Evolutionary conservation across 2,797 vertebrate genomes (phyloP).

Genomic region (Phrynocephalus vlangalii): DNA sequence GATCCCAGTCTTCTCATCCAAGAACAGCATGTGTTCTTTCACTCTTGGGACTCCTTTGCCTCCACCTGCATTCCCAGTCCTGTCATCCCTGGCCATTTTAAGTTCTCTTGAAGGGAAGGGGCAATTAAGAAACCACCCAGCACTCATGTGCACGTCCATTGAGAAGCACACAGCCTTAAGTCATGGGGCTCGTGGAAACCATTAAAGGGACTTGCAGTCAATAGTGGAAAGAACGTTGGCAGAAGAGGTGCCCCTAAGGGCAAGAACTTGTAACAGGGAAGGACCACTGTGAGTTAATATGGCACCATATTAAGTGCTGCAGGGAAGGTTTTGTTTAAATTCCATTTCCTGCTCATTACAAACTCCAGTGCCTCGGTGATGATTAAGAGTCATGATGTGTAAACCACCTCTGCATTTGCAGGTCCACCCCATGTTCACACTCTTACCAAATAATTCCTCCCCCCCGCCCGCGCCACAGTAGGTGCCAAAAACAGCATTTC

Average conservation of each 20-base stretch:
- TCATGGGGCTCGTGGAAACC: not conserved
- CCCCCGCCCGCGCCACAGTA: not conserved
- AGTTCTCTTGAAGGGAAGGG: not conserved
- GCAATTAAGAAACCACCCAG: not conserved
- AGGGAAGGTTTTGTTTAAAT: not conserved
- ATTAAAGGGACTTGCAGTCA: not conserved
- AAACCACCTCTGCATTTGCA: not conserved
- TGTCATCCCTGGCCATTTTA: not conserved
- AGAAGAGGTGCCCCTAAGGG: not conserved
- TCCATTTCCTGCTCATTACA: not conserved
- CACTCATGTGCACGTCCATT: no score
- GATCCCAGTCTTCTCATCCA: no score
- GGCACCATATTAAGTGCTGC: not conserved
- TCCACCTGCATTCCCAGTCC: no score
- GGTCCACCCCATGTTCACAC: not conserved
- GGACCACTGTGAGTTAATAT: constrained; percentile 18
- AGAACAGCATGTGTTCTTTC: no score
- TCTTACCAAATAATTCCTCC: not conserved
- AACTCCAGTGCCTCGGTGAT: not conserved
- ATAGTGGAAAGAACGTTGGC: not conserved
- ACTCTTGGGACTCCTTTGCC: no score
- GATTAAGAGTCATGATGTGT: not conserved
- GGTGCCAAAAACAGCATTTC: not conserved
- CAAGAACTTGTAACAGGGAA: not conserved
- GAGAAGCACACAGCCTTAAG: not conserved